Evolutionary conservation across 2,888 invertebrate genomes (phyloP).

Genomic region (Thereva unica): DNA sequence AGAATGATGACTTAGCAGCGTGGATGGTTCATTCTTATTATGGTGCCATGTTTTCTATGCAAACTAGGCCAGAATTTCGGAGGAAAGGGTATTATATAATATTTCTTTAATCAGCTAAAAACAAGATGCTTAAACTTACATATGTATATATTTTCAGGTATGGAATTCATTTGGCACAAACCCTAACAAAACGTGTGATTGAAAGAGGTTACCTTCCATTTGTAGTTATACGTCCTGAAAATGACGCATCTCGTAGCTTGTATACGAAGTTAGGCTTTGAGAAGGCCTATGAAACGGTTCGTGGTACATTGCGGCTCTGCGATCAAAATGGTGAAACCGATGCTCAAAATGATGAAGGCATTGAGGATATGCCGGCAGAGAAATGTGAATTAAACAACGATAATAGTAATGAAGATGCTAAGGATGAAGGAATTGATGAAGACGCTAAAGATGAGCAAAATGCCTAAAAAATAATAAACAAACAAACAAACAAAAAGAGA

Average conservation of each 20-base stretch:
- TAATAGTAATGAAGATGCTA: slow-evolving; percentile 41
- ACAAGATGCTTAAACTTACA: neutral
- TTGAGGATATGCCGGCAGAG: slow-evolving; percentile 58
- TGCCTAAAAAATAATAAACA: slow-evolving; percentile 9
- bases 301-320: slow-evolving; percentile 73
- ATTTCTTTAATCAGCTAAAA: slow-evolving; percentile 3
- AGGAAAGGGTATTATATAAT: slow-evolving; percentile 63
- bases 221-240: slow-evolving; percentile 85
- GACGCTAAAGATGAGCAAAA: slow-evolving; percentile 49
- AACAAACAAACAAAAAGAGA: no score
- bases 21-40: slow-evolving; percentile 93
- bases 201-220: slow-evolving; percentile 80
- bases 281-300: slow-evolving; percentile 77
- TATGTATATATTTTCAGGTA: slow-evolving; percentile 55
- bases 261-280: slow-evolving; percentile 83
- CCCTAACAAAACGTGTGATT: slow-evolving; percentile 68
- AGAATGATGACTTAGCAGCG: slow-evolving; percentile 74
- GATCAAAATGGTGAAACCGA: slow-evolving; percentile 49
- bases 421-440: slow-evolving; percentile 56
- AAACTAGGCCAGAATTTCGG: slow-evolving; percentile 77
- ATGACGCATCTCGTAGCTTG: slow-evolving; percentile 81
- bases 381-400: slow-evolving; percentile 58
- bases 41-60: slow-evolving; percentile 92
- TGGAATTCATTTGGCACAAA: slow-evolving; percentile 74
- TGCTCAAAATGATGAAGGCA: slow-evolving; percentile 51